Base-by-base conservation (phyloP, 2,797 vertebrate species). In the Lateolabrax maculatus region DNA sequence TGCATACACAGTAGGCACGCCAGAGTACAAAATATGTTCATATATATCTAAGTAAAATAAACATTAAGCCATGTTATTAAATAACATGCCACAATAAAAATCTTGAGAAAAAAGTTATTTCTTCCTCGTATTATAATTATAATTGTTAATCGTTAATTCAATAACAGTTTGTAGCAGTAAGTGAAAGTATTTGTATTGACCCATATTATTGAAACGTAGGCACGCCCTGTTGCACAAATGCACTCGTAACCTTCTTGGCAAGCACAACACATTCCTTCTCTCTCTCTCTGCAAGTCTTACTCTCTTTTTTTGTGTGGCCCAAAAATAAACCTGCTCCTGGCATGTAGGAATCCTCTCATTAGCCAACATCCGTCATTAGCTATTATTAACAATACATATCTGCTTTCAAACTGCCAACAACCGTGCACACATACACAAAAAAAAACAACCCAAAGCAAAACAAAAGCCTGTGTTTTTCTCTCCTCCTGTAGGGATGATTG, bases 401-500 rank as follows among this genome's bases (percentile, higher is more conserved):
- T 84, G 66, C 67, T 85, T 87, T 87, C 49, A 83, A 67, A 52
- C 62, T 68, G 67, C 68, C 71, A 82, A 72, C 27, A 73, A 78
- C 80, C 3, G 19, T 62, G 25, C 55, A 51, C 36, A 52, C 23
- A n/a, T n/a, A 41, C 51, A 41, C 36, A n/a, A 69, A 60, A 69
- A 63, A 78, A 57, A 23, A 37, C 52, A 64, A 52, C n/a, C n/a
- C n/a, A n/a, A n/a, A n/a, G n/a, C n/a, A n/a, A n/a, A n/a, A n/a
- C n/a, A n/a, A n/a, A n/a, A n/a, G n/a, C n/a, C 11, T 76, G 19
- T 70, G 31, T 72, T 25, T 67, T 67, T 52, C 48, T 74, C 44
- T 77, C 41, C 46, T 86, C 65, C 91, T 93, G 65, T 86, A 99
- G 98, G 96, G 98, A 99, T 97, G 98, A 99, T 86, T 96, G 96